These are phyloP conservation scores for Vidua macroura DNA, from an alignment of 2,113 vertebrate species.

Conservation along the genomic window DNA sequence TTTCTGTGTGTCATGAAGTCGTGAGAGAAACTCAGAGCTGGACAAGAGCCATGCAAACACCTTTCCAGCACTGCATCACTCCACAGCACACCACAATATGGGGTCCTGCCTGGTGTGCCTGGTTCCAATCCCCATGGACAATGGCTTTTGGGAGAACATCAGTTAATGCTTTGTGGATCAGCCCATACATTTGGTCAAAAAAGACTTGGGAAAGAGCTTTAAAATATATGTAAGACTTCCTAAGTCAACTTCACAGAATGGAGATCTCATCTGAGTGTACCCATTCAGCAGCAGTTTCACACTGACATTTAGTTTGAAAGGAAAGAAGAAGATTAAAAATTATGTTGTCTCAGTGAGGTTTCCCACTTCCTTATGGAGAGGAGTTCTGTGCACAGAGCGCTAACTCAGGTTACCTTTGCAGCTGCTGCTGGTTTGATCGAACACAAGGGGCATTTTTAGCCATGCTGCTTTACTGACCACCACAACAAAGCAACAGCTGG, in stretches of 20 bases:
- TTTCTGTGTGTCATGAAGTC: not conserved
- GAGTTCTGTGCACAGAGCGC: not conserved
- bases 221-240: not conserved
- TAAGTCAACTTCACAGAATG: not conserved
- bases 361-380: slow-evolving; percentile 47
- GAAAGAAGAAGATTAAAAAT: not conserved
- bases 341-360: slow-evolving; percentile 30
- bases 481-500: not conserved
- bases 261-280: not conserved
- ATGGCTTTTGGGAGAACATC: not conserved
- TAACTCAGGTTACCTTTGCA: not conserved
- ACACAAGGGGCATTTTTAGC: not conserved
- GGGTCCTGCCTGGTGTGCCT: not conserved
- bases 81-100: rapidly evolving
- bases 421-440: not conserved
- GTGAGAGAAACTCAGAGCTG: not conserved
- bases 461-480: not conserved
- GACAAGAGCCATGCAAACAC: not conserved
- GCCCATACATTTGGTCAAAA: not conserved
- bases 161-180: not conserved
- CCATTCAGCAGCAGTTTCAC: not conserved
- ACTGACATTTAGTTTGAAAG: not conserved
- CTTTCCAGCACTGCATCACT: not conserved
- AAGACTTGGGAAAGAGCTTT: not conserved
- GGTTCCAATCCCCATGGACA: not conserved